Percentiles rank a stretch among this genome's conserved stretches.
Evolutionary conservation across 2,888 invertebrate species (phyloP).

Genomic region (Epirrhoe tristata): DNA sequence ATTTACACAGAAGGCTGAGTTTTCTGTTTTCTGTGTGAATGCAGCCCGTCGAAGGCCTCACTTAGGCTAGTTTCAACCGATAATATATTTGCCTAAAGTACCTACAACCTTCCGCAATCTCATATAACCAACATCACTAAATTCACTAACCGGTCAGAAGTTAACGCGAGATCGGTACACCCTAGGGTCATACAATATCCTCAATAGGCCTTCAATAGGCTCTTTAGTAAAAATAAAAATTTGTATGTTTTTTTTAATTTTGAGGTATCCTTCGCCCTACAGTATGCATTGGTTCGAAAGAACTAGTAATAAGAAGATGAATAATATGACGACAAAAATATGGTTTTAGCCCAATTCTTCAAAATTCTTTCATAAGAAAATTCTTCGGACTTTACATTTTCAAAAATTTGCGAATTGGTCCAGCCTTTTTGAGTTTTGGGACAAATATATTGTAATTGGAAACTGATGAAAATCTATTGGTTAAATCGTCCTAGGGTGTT

Average conservation of each 20-base stretch:
- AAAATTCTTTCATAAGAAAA: too few relatives aligned
- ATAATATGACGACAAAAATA: too few relatives aligned
- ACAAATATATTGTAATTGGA: background rate
- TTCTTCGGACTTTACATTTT: too few relatives aligned
- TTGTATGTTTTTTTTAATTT: too few relatives aligned
- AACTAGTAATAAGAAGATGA: too few relatives aligned
- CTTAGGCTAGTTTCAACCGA: slow-evolving; percentile 18
- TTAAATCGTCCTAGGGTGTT: slow-evolving; percentile 2
- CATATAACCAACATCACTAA: slow-evolving; percentile 47
- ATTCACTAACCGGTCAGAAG: slow-evolving; percentile 34
- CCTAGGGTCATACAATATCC: background rate
- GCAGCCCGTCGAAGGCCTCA: slow-evolving; percentile 7
- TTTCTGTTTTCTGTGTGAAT: slow-evolving; percentile 19
- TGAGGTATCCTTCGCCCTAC: too few relatives aligned
- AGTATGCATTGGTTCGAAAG: too few relatives aligned
- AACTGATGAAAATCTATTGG: slow-evolving; percentile 3
- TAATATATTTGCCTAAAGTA: slow-evolving; percentile 35
- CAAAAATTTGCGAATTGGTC: too few relatives aligned
- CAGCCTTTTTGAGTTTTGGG: too few relatives aligned
- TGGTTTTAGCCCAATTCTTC: too few relatives aligned
- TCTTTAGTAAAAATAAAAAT: too few relatives aligned
- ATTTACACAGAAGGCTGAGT: slow-evolving; percentile 23
- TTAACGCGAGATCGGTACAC: slow-evolving; percentile 15
- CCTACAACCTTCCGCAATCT: slow-evolving; percentile 48
- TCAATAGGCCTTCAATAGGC: too few relatives aligned